phyloP scores from a whole-genome alignment of 2,888 invertebrate genomes.

The Sphinx pinastri region DNA sequence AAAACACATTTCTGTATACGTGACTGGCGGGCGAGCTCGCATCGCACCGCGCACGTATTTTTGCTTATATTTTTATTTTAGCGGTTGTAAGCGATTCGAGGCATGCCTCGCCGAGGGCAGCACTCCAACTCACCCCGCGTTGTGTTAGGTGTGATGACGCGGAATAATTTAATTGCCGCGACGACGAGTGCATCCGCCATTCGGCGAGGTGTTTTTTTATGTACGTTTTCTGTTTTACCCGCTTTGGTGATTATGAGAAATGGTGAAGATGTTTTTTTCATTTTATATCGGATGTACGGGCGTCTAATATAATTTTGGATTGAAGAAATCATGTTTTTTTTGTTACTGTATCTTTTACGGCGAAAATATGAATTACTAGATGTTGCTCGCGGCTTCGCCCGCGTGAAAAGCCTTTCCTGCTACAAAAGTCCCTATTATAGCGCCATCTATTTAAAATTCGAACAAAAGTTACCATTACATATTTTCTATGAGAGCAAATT shows the following conservation, averaged over 20 bases:
- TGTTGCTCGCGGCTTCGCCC: too few relatives aligned
- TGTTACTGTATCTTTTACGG: neutral
- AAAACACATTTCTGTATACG: conserved; percentile 21
- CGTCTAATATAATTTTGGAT: neutral
- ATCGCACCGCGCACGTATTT: conserved; percentile 21
- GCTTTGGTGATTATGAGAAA: conserved; percentile 19
- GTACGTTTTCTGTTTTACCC: conserved; percentile 32
- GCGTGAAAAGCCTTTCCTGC: too few relatives aligned
- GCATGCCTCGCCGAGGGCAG: conserved; percentile 22
- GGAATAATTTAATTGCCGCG: conserved; percentile 76
- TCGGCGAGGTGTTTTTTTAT: conserved; percentile 40
- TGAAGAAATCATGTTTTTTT: neutral
- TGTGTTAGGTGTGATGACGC: conserved; percentile 61
- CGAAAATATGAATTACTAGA: too few relatives aligned
- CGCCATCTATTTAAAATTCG: too few relatives aligned
- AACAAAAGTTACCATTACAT: too few relatives aligned
- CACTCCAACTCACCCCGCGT: conserved; percentile 35
- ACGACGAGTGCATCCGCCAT: conserved; percentile 53
- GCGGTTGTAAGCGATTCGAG: conserved; percentile 23
- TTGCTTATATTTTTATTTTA: conserved; percentile 26
- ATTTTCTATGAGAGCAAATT: too few relatives aligned
- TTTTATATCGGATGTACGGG: neutral
- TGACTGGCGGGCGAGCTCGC: conserved; percentile 17
- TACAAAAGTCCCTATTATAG: too few relatives aligned
- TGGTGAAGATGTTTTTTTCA: neutral